A percentile compares a stretch with the other conserved stretches of the same genome.
Evolutionary conservation across 2,888 invertebrate genomes (phyloP).

Genomic region (Drosophila prostipennis): DNA sequence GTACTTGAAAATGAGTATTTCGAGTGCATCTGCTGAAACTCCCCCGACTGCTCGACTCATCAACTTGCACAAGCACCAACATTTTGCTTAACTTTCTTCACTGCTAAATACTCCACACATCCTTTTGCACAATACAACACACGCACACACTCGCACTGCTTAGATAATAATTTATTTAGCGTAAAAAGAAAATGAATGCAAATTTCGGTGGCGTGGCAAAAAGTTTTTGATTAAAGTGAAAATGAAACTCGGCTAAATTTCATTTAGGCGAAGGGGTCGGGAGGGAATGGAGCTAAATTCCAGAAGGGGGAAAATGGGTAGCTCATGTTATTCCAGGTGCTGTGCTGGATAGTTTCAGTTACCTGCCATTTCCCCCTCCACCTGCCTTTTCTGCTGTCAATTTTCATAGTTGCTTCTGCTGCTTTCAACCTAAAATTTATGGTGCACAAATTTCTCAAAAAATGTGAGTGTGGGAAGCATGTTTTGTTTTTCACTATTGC

Average conservation of each 20-base stretch:
- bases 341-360: slow-evolving; percentile 63
- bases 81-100: slow-evolving; percentile 35
- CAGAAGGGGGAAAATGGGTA: slow-evolving; percentile 1
- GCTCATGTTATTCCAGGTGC: slow-evolving; percentile 70
- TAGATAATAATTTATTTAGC: slow-evolving; percentile 79
- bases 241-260: slow-evolving; percentile 70
- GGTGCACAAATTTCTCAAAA: slow-evolving; percentile 51
- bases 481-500: slow-evolving; percentile 48
- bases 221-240: slow-evolving; percentile 79
- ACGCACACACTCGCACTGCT: slow-evolving; percentile 36
- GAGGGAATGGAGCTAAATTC: background rate
- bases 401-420: slow-evolving; percentile 41
- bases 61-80: slow-evolving; percentile 35
- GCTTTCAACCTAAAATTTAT: slow-evolving; percentile 64
- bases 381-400: slow-evolving; percentile 32
- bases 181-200: slow-evolving; percentile 78
- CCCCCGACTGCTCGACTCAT: slow-evolving; percentile 13
- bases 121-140: slow-evolving; percentile 14
- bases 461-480: slow-evolving; percentile 19
- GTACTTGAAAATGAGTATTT: background rate
- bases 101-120: slow-evolving; percentile 31
- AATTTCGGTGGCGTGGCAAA: slow-evolving; percentile 65
- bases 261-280: background rate
- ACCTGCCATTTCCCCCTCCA: slow-evolving; percentile 13
- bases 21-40: slow-evolving; percentile 14